Percentiles rank a stretch among this genome's conserved stretches.
phyloP scores from a whole-genome alignment of 2,113 vertebrate genomes.

The Heptranchias perlo region DNA sequence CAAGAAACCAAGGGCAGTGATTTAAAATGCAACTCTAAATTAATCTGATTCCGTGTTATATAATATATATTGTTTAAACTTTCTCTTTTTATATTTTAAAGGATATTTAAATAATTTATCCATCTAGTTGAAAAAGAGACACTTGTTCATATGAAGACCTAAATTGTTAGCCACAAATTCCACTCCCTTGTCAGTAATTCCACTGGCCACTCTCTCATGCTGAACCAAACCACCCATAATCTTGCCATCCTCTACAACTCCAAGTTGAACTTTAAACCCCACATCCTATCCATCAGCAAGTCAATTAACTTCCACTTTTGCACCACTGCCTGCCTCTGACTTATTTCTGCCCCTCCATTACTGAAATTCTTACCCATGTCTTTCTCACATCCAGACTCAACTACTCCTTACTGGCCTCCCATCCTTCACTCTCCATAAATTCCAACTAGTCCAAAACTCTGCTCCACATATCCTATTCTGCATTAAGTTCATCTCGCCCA shows the following conservation, averaged over 20 bases:
- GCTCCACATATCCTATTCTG: background rate
- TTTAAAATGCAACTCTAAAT: background rate
- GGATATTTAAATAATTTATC: background rate
- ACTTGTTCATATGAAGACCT: background rate
- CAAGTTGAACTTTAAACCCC: background rate
- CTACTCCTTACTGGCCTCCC: background rate
- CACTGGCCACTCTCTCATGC: background rate
- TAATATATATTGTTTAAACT: background rate
- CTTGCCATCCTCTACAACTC: background rate
- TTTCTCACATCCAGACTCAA: background rate
- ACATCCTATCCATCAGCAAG: background rate
- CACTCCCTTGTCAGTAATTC: background rate
- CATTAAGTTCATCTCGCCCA: too few species aligned
- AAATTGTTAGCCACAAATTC: background rate
- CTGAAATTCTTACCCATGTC: background rate
- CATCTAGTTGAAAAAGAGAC: background rate
- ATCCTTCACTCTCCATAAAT: background rate
- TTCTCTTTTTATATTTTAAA: background rate
- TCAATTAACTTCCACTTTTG: background rate
- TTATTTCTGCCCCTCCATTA: background rate
- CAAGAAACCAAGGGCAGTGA: background rate
- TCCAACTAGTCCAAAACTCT: background rate
- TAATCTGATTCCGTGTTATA: background rate
- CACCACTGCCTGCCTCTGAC: too few species aligned
- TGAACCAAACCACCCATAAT: background rate